Evolutionary conservation across 2,113 vertebrate species (phyloP), one percentile per base, ranked within the genome.

Genomic region (Dinomys branickii): DNA sequence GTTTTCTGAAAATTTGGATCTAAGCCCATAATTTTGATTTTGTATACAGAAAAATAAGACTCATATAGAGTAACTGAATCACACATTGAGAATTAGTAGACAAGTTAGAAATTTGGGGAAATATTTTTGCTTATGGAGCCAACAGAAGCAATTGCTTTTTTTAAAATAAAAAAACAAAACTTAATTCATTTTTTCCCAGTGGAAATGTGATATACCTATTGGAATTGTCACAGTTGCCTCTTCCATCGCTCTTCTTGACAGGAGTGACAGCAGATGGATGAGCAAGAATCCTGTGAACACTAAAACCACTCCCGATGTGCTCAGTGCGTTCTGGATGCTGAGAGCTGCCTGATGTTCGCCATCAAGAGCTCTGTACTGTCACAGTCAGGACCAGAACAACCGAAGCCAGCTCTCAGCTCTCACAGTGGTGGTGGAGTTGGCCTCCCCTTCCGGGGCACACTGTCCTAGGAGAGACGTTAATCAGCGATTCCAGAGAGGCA

Each of bases 81-180:
- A 10, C 38, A 59, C 4, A 44, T 2, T 54, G 24, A 28, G 7
- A 78, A 82, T 28, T 56, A 77, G 2, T n/a, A 73, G 17, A 84
- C 73, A 87, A 88, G 13, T 26, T 30, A 77, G 63, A 50, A 86
- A 28, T 30, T 28, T 75, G 47, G 71, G 83, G 54, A 50, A 7
- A 5, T 83, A n/a, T n/a, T 82, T 67, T 65, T 47, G 20, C 47
- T 69, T 78, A 41, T 41, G n/a, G 26, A 58, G 4, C 11, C 50
- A 88, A 52, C 12, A 63, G 88, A 95, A 88, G 17, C 6, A 93
- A 73, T 87, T 71, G 5, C 5, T 90, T 86, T 92, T n/a, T n/a
- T n/a, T n/a, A n/a, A n/a, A n/a, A n/a, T n/a, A n/a, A n/a, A 33
- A 22, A 69, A 94, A 85, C 19, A 65, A 69, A 67, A n/a, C 63